These are phyloP conservation scores for Pardosa pseudoannulata DNA, from an alignment of 2,888 invertebrate genomes.

Conservation along the genomic window DNA sequence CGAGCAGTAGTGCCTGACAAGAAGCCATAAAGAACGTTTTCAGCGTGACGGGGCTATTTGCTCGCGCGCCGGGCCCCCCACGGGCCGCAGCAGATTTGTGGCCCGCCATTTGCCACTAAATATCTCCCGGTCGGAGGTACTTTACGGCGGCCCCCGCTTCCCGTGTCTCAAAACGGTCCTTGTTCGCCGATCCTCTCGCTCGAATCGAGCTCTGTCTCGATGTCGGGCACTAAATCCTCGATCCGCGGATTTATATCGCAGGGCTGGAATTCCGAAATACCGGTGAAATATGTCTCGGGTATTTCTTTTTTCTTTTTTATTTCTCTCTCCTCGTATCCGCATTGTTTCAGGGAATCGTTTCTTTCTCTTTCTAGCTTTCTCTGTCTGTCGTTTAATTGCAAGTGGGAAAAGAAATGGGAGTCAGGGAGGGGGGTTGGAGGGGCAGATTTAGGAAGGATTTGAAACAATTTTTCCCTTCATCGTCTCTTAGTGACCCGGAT, in stretches of 20 bases:
- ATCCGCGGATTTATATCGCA: not conserved
- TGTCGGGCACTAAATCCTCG: conserved; percentile 37
- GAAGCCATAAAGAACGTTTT: conserved; percentile 20
- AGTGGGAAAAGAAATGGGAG: too few species aligned
- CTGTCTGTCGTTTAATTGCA: too few species aligned
- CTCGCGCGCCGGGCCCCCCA: conserved; percentile 22
- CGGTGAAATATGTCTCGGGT: not conserved
- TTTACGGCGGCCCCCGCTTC: not conserved
- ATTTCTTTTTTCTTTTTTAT: not conserved
- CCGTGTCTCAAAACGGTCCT: conserved; percentile 18
- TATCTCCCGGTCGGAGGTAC: conserved; percentile 1
- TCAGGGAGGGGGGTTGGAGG: too few species aligned
- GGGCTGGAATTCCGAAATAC: not conserved
- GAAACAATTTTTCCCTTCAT: too few species aligned
- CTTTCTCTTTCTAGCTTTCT: too few species aligned
- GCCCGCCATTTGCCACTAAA: conserved; percentile 46
- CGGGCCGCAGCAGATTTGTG: conserved; percentile 34
- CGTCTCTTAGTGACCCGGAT: too few species aligned
- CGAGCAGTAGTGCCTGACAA: conserved; percentile 7
- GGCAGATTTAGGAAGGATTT: too few species aligned
- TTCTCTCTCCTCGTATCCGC: not conserved
- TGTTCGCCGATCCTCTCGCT: conserved; percentile 21
- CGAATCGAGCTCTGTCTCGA: conserved; percentile 17
- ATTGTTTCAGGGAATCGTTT: not conserved
- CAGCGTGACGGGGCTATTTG: conserved; percentile 30